A percentile compares a stretch with the other conserved stretches of the same genome.
Evolutionary conservation across 2,113 vertebrate species (phyloP).

Genomic region (Hemicordylus capensis): DNA sequence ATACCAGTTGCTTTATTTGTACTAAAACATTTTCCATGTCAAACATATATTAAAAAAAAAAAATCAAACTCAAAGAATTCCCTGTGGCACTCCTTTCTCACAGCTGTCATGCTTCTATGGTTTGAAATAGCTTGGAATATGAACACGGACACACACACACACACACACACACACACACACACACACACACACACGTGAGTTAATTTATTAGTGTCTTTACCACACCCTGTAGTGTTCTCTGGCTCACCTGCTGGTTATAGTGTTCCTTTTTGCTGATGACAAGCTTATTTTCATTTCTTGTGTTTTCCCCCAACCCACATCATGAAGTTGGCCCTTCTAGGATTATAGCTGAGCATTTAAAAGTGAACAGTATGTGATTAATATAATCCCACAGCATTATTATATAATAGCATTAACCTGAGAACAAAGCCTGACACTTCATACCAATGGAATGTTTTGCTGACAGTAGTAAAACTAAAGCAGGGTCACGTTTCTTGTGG

Average conservation of each 20-base stretch:
- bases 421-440: slow-evolving; percentile 59
- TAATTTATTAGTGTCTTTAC: slow-evolving; percentile 88
- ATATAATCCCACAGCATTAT: slow-evolving; percentile 50
- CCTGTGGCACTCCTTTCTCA: slow-evolving; percentile 92
- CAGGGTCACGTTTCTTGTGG: slow-evolving; percentile 27
- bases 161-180: slow-evolving; percentile 59
- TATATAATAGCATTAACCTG: slow-evolving; percentile 41
- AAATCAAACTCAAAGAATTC: slow-evolving; percentile 89
- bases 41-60: slow-evolving; percentile 81
- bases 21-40: slow-evolving; percentile 96
- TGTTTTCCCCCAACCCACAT: slow-evolving; percentile 34
- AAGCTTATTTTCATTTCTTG: slow-evolving; percentile 56
- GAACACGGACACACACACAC: slow-evolving; percentile 65
- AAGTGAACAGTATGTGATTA: slow-evolving; percentile 52
- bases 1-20: slow-evolving; percentile 96
- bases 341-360: slow-evolving; percentile 42
- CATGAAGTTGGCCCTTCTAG: slow-evolving; percentile 22
- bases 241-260: slow-evolving; percentile 84
- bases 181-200: slow-evolving; percentile 73
- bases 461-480: slow-evolving; percentile 60
- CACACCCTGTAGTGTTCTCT: slow-evolving; percentile 83
- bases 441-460: slow-evolving; percentile 50
- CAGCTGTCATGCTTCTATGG: slow-evolving; percentile 92
- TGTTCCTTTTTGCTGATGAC: slow-evolving; percentile 67
- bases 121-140: slow-evolving; percentile 85